These are phyloP conservation scores for Oscheius sp. DNA, from an alignment of 1,140 invertebrate genomes.

Conservation along the genomic window DNA sequence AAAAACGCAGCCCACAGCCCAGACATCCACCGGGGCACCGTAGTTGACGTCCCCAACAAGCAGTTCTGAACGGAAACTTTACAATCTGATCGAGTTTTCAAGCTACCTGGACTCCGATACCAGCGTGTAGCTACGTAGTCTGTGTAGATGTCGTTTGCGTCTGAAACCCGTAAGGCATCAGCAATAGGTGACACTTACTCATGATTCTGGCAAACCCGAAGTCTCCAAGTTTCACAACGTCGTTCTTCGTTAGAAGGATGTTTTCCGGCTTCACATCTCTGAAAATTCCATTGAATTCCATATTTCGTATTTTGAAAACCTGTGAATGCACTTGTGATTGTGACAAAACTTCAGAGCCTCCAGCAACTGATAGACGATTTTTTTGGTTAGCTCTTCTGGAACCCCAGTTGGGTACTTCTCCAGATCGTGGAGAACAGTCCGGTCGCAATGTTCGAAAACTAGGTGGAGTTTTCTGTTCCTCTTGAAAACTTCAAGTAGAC, in stretches of 20 bases:
- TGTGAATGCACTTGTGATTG: constrained; percentile 72
- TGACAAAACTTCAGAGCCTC: constrained; percentile 94
- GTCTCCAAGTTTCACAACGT: constrained; percentile 93
- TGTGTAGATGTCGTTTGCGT: constrained; percentile 92
- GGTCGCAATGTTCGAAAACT: constrained; percentile 97
- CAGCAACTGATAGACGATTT: constrained; percentile 90
- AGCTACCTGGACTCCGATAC: constrained; percentile 92
- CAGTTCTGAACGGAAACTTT: no score
- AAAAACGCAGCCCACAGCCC: constrained; percentile 86
- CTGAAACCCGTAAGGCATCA: constrained; percentile 52
- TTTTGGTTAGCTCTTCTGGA: constrained; percentile 82
- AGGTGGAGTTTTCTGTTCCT: constrained; percentile 91
- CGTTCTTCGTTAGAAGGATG: constrained; percentile 87
- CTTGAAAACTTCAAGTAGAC: constrained; percentile 94
- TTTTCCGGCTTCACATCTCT: constrained; percentile 81
- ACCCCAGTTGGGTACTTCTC: constrained; percentile 81
- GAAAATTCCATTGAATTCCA: neutral
- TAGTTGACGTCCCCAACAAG: constrained; percentile 95
- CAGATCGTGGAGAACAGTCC: constrained; percentile 90
- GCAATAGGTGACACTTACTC: constrained; percentile 69
- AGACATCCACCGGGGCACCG: constrained; percentile 92
- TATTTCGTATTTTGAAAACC: constrained; percentile 18
- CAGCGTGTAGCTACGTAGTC: constrained; percentile 98
- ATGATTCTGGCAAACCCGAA: constrained; percentile 97
- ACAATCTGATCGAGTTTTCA: no score